Conservation (phyloP, 2,113 vertebrate species). For the Mesembrinibis cayennensis region DNA sequence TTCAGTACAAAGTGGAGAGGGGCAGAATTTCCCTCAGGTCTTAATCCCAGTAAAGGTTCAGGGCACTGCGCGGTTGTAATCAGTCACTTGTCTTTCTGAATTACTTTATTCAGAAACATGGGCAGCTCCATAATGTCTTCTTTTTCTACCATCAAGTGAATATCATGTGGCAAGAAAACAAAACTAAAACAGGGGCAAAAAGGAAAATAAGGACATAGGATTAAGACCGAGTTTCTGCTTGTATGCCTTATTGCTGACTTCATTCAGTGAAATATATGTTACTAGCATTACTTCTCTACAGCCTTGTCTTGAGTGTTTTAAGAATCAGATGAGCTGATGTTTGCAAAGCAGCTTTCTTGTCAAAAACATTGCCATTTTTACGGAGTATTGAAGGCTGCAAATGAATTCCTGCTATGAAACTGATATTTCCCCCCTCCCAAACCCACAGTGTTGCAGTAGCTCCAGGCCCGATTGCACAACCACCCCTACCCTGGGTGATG, state of each 20-base stretch:
- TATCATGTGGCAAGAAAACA: background rate
- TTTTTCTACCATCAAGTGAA: background rate
- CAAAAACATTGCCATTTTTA: background rate
- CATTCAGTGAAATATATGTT: background rate
- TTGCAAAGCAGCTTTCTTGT: background rate
- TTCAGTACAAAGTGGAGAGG: background rate
- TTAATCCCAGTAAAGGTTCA: background rate
- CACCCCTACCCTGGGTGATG: background rate
- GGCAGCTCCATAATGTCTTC: background rate
- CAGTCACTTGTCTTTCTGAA: conserved; percentile 44
- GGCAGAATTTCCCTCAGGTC: conserved; percentile 28
- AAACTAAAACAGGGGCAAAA: background rate
- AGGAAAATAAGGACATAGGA: background rate
- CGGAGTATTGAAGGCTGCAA: background rate
- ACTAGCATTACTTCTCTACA: background rate
- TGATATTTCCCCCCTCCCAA: rapidly evolving
- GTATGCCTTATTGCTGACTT: background rate
- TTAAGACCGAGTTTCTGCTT: background rate
- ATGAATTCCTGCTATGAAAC: background rate
- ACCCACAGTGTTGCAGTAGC: rapidly evolving
- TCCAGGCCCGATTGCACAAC: background rate
- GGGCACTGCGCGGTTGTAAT: background rate
- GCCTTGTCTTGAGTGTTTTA: rapidly evolving
- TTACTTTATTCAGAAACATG: background rate
- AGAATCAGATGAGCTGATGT: background rate